Percentiles rank a stretch among this genome's conserved stretches.
phyloP scores from a whole-genome alignment of 2,888 invertebrate species.

The Pristionchus maxplancki region DNA sequence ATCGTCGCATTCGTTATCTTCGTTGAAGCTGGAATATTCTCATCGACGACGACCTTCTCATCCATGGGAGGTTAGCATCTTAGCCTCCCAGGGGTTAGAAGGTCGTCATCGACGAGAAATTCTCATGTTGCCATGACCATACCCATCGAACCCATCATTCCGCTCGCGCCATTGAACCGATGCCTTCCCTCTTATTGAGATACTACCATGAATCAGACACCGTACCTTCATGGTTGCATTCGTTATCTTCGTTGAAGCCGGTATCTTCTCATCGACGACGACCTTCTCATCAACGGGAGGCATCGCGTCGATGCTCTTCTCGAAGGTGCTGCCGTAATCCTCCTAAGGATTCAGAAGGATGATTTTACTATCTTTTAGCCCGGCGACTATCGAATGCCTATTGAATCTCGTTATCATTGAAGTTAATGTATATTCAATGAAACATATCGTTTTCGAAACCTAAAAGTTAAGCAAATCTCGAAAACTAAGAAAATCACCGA shows the following conservation, averaged over 20 bases:
- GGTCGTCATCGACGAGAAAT: too few relatives aligned
- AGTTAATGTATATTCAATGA: background rate
- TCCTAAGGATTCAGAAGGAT: conserved; percentile 1
- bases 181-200: too few relatives aligned
- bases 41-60: too few relatives aligned
- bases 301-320: conserved; percentile 48
- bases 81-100: too few relatives aligned
- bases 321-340: conserved; percentile 22
- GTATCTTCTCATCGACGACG: conserved; percentile 26
- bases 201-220: too few relatives aligned
- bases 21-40: too few relatives aligned
- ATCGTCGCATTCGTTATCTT: background rate
- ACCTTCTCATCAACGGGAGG: conserved; percentile 21
- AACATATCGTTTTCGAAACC: background rate
- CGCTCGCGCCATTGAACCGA: too few relatives aligned
- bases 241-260: background rate
- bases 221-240: background rate
- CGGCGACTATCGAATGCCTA: background rate
- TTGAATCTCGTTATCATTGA: background rate
- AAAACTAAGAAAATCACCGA: background rate
- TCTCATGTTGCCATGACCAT: too few relatives aligned
- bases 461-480: background rate
- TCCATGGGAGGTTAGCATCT: too few relatives aligned
- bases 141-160: too few relatives aligned
- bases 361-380: background rate